A percentile compares a stretch with the other conserved stretches of the same genome.
Conservation (phyloP, 2,888 invertebrate genomes). For the Tinea trinotella region DNA sequence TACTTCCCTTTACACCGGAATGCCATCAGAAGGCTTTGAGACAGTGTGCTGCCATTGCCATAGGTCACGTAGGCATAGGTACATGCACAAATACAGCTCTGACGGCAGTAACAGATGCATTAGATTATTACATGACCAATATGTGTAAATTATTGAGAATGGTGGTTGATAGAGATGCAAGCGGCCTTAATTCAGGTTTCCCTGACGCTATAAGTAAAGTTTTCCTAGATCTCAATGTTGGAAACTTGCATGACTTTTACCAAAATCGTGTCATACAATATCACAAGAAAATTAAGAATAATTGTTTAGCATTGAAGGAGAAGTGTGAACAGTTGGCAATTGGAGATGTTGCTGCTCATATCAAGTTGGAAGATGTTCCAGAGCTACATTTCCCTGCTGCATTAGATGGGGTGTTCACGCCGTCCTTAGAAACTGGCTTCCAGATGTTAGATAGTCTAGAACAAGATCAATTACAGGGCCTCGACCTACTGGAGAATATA, state of each 20-base stretch:
- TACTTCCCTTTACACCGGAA: conserved; percentile 58
- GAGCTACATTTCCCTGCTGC: conserved; percentile 69
- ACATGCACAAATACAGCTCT: conserved; percentile 54
- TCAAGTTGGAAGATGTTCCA: conserved; percentile 64
- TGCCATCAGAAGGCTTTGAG: conserved; percentile 56
- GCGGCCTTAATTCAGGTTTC: conserved; percentile 51
- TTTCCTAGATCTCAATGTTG: conserved; percentile 55
- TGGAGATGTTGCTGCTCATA: conserved; percentile 48
- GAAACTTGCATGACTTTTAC: conserved; percentile 57
- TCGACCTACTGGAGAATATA: conserved; percentile 55
- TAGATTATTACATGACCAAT: conserved; percentile 55
- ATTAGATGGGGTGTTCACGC: conserved; percentile 63
- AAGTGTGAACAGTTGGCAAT: conserved; percentile 49
- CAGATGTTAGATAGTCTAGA: conserved; percentile 77
- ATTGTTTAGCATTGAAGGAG: conserved; percentile 40
- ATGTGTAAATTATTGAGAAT: conserved; percentile 57
- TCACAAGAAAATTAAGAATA: conserved; percentile 47
- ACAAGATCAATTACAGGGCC: conserved; percentile 66
- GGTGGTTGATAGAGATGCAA: conserved; percentile 55
- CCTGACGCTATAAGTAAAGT: conserved; percentile 64
- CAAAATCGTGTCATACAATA: conserved; percentile 51
- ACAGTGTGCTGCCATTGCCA: conserved; percentile 59
- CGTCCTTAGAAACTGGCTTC: conserved; percentile 75
- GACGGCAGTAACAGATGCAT: conserved; percentile 47
- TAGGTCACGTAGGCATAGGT: conserved; percentile 54